Evolutionary conservation across 1,140 invertebrate species (phyloP).

Genomic region (Platyscapa corneri): DNA sequence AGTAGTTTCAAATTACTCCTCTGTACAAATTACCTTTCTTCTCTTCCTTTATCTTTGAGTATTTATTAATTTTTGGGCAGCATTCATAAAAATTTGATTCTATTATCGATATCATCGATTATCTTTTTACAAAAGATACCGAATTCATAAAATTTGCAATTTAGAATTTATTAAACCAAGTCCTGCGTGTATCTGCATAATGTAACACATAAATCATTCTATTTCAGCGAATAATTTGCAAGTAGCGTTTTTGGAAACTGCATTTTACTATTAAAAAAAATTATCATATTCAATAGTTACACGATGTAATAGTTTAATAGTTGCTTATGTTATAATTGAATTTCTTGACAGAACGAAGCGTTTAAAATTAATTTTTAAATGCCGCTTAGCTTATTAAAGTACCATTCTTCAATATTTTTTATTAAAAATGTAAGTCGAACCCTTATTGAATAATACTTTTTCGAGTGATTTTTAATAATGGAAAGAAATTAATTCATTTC

Average conservation of each 20-base stretch:
- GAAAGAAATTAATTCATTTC: neutral
- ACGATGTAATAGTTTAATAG: no score
- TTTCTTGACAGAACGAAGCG: no score
- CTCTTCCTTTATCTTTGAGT: neutral
- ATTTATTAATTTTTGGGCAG: neutral
- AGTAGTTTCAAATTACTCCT: neutral
- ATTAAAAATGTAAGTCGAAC: neutral
- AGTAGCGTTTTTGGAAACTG: neutral
- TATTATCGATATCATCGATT: neutral
- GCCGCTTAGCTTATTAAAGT: neutral
- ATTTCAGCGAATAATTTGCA: neutral
- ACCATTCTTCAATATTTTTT: neutral
- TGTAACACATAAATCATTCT: neutral
- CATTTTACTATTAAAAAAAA: neutral
- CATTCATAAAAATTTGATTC: neutral
- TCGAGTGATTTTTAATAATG: neutral
- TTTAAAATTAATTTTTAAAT: no score
- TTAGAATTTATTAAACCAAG: neutral
- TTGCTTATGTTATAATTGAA: no score
- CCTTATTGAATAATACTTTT: neutral
- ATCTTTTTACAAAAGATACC: neutral
- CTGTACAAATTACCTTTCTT: neutral
- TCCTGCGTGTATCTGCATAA: neutral
- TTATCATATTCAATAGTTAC: no score
- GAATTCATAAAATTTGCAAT: neutral